Base-by-base conservation (phyloP, 2,113 vertebrate genomes). In the Nibea coibor region DNA sequence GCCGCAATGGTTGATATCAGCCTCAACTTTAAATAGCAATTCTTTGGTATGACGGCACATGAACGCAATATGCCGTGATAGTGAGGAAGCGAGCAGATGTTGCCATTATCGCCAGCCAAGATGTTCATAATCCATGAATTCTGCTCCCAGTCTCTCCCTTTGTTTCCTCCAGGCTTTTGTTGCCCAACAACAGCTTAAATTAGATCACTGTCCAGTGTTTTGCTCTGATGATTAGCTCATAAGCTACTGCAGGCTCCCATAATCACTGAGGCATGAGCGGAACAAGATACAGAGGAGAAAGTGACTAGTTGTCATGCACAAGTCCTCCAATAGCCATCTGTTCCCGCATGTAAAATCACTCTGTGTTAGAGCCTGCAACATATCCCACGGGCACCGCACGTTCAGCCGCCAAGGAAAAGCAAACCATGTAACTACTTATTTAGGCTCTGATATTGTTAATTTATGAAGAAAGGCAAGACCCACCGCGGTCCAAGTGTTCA, bases 281-380 rank as follows among this genome's bases (percentile, higher is more conserved):
- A 84, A 88, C 83, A 80, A 72, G 87, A 88, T 80, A 69, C 76
- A 79, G 81, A 28, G 6, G 24, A 74, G 78, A 88, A 86, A 87
- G 62, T 28, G 83, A 90, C 85, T 89, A 53, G 89, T 89, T 89
- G 87, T 83, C 90, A 89, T 87, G 89, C 81, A 87, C 77, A 66
- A 85, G 75, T 87, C 79, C 77, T 74, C 81, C 88, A 72, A 80
- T 61, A 81, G 83, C 94, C 94, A 94, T 94, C 93, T 94, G 94
- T 85, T 93, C 84, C 79, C 5, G 63, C 62, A 72, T 87, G 89
- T 93, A 89, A 68, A 81, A 81, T 81, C 75, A 81, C 68, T 82
- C 78, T 64, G 82, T 80, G 81, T 64, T 77, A 80, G 75, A 86
- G 79, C 47, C 51, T 50, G 35, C n/a, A 72, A 72, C 58, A 24